Evolutionary conservation across 2,888 invertebrate genomes (phyloP).

Genomic region (Apotomis capreana): DNA sequence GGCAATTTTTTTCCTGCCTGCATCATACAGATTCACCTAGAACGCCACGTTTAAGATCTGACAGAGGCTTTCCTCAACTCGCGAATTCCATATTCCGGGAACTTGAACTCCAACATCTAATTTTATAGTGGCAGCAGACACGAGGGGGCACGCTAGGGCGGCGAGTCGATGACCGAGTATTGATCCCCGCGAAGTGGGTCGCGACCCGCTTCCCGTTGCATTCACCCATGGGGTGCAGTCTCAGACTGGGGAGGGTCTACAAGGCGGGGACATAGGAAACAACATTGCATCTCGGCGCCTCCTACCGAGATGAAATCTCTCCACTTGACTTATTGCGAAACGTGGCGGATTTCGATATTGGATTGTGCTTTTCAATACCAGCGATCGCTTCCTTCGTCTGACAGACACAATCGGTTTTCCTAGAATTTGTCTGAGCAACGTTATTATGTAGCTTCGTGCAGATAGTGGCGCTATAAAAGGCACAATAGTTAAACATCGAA

Average conservation of each 20-base stretch:
- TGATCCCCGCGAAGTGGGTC: constrained; percentile 80
- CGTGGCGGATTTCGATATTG: constrained; percentile 30
- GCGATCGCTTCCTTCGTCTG: constrained; percentile 2
- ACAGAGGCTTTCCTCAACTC: not conserved
- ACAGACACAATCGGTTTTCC: constrained; percentile 5
- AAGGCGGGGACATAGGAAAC: constrained; percentile 11
- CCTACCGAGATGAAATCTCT: constrained; percentile 23
- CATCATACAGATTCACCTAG: not conserved
- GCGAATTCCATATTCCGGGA: constrained; percentile 23
- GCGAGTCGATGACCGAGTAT: constrained; percentile 82
- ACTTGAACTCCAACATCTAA: constrained; percentile 37
- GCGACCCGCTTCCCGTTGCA: constrained; percentile 79
- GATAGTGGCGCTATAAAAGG: constrained; percentile 2
- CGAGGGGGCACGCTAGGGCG: constrained; percentile 60
- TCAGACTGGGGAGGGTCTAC: constrained; percentile 36
- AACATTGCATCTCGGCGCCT: constrained; percentile 31
- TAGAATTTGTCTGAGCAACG: constrained; percentile 3
- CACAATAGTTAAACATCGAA: constrained; percentile 23
- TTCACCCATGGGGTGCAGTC: constrained; percentile 65
- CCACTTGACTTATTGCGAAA: constrained; percentile 32
- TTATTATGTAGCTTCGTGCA: not conserved
- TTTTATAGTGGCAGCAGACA: constrained; percentile 52
- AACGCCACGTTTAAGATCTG: not conserved
- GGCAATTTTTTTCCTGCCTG: not conserved
- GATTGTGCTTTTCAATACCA: constrained; percentile 37